These are phyloP conservation scores for Tetragonula clypearis DNA, from an alignment of 1,140 invertebrate species.

Conservation along the genomic window DNA sequence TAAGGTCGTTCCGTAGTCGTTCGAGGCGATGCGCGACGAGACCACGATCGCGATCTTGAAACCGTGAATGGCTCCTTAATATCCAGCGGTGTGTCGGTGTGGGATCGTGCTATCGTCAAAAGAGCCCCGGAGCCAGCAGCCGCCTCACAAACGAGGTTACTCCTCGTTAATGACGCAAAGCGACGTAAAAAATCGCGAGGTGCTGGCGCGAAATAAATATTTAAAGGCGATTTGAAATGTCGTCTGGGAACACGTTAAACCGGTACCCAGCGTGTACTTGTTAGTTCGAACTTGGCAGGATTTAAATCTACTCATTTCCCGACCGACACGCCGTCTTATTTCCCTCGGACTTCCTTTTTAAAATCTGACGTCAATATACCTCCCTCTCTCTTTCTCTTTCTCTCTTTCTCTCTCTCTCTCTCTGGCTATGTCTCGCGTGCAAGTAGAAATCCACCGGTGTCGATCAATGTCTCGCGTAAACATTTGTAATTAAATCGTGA, in stretches of 20 bases:
- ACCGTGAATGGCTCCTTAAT: conserved; percentile 10
- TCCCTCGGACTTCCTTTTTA: not conserved
- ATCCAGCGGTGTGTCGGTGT: not conserved
- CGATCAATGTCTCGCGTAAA: no score
- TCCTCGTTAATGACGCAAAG: conserved; percentile 37
- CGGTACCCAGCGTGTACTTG: conserved; percentile 8
- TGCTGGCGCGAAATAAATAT: conserved; percentile 34
- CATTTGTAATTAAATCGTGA: conserved; percentile 18
- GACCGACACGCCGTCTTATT: conserved; percentile 17
- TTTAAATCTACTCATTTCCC: conserved; percentile 34
- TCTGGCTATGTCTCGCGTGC: not conserved
- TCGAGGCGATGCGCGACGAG: not conserved
- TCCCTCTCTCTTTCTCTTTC: no score
- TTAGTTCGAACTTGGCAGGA: conserved; percentile 1
- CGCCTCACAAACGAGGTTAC: conserved; percentile 7
- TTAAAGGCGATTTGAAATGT: conserved; percentile 44
- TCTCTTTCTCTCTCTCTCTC: not conserved
- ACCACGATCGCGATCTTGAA: not conserved
- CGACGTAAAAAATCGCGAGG: not conserved
- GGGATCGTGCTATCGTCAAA: conserved; percentile 1
- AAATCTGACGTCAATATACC: not conserved
- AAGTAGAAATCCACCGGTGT: not conserved
- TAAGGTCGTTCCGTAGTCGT: no score
- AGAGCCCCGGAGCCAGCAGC: not conserved
- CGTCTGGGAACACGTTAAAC: conserved; percentile 39